Evolutionary conservation across 23 tunicate species (phyloP).

Genomic region (Styela clava): DNA sequence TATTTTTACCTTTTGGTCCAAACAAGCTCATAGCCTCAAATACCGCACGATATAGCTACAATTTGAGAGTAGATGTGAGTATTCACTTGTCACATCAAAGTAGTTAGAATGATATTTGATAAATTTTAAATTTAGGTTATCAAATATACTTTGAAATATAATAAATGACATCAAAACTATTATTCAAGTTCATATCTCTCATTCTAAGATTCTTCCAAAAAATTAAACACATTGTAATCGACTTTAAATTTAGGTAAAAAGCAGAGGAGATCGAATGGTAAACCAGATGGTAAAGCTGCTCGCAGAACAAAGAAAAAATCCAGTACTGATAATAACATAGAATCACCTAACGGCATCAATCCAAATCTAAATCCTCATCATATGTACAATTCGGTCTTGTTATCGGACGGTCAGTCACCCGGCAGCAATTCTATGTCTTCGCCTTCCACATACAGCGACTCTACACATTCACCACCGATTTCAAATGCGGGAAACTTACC

Average conservation of each 20-base stretch:
- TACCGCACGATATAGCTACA: too few species aligned
- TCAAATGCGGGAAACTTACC: slow-evolving; percentile 9
- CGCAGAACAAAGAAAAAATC: slow-evolving; percentile 57
- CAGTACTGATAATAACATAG: slow-evolving; percentile 18
- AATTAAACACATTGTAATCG: too few species aligned
- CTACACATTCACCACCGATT: slow-evolving; percentile 63
- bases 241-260: slow-evolving; percentile 14
- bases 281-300: slow-evolving; percentile 49
- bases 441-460: slow-evolving; percentile 69
- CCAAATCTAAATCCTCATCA: slow-evolving; percentile 29
- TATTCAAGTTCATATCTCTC: too few species aligned
- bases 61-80: too few species aligned
- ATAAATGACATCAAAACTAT: too few species aligned
- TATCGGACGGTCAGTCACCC: slow-evolving; percentile 62
- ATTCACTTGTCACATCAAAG: too few species aligned
- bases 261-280: slow-evolving; percentile 52
- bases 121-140: too few species aligned
- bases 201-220: too few species aligned
- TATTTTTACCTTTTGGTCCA: too few species aligned
- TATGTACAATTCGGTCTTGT: neutral
- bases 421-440: slow-evolving; percentile 63
- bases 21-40: too few species aligned
- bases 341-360: slow-evolving; percentile 13
- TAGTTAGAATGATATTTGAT: too few species aligned
- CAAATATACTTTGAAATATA: too few species aligned